Base-by-base conservation (phyloP, 1,140 invertebrate genomes). In the Calosoma granatense region DNA sequence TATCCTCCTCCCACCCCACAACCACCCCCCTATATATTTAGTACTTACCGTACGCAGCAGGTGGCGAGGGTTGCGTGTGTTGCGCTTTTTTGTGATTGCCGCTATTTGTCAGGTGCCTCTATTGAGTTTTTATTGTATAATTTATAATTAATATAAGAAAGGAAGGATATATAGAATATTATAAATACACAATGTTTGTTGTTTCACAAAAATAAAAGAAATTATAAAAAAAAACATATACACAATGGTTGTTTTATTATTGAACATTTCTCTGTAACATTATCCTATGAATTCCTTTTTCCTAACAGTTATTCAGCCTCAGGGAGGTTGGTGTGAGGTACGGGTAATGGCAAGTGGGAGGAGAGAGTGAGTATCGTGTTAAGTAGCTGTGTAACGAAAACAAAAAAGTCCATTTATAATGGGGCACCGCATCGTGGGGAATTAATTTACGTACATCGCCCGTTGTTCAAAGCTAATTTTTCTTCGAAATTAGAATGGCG, bases 111-210 rank as follows among this genome's bases (percentile, higher is more conserved):
- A 47, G 41, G 41, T 47, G 41, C 41, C 41, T 47, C 41, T 47
- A 47, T 47, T 47, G 41, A 47, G 41, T 47, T 47, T 47, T 47
- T 47, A 47, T 17, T 47, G 41, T 47, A 47, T 47, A 47, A 47
- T 47, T 12, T 11, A 47, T 47, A 47, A 47, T 47, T 47, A 47
- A 12, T 47, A 47, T 47, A 12, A 47, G 9, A 12, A 47, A 12
- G 6, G 17, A 47, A 12, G 9, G 17, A 47, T 47, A 47, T 47
- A 47, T 12, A 17, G 17, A 47, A 47, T 47, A 47, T 47, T 47
- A 47, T 47, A 47, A 47, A 47, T 47, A 47, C 41, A 47, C 41
- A 47, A 47, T 47, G 41, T 47, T 47, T 47, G 41, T 47, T 47
- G 41, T 47, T 47, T 47, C 41, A 47, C 41, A 47, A 47, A 47